phyloP scores from a whole-genome alignment of 1,140 invertebrate species.

The Lordiphosa clarofinis region DNA sequence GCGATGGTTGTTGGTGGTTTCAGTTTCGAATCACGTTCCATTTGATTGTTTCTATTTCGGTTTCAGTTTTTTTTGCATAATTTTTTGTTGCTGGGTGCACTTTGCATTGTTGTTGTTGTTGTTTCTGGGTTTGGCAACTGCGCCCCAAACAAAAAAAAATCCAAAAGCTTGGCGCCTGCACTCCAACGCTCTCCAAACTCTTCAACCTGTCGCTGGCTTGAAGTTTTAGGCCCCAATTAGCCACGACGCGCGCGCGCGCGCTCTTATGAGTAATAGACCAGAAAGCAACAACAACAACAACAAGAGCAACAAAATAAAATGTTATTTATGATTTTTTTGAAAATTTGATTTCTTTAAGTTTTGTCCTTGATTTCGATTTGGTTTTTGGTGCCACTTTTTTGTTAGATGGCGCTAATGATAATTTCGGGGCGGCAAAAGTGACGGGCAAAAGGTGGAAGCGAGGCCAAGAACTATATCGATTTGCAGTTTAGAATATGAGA shows the following conservation, averaged over 20 bases:
- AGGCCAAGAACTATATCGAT: slow-evolving; percentile 13
- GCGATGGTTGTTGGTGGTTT: slow-evolving; percentile 7
- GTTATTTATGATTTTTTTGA: slow-evolving; percentile 62
- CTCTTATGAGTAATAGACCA: slow-evolving; percentile 49
- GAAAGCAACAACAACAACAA: slow-evolving; percentile 26
- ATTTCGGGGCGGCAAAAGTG: slow-evolving; percentile 48
- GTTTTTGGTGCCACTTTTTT: neutral
- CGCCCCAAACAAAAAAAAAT: slow-evolving; percentile 47
- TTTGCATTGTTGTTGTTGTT: slow-evolving; percentile 51
- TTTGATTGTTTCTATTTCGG: slow-evolving; percentile 53
- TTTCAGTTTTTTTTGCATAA: slow-evolving; percentile 35
- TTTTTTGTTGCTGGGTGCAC: slow-evolving; percentile 55
- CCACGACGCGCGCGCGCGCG: slow-evolving; percentile 33
- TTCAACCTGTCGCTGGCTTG: slow-evolving; percentile 54
- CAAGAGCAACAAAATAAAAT: slow-evolving; percentile 57
- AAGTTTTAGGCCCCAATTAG: slow-evolving; percentile 58
- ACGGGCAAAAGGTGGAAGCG: slow-evolving; percentile 20
- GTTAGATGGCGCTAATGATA: slow-evolving; percentile 19
- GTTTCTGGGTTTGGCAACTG: slow-evolving; percentile 60
- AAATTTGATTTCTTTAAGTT: slow-evolving; percentile 42
- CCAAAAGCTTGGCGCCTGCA: slow-evolving; percentile 51
- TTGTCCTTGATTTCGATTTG: slow-evolving; percentile 66
- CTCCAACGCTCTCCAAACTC: slow-evolving; percentile 23
- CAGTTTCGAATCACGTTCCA: slow-evolving; percentile 51
- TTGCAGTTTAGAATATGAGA: no score